These are phyloP conservation scores for Zosterops pallidus DNA, from an alignment of 2,113 vertebrate species.

Conservation along the genomic window DNA sequence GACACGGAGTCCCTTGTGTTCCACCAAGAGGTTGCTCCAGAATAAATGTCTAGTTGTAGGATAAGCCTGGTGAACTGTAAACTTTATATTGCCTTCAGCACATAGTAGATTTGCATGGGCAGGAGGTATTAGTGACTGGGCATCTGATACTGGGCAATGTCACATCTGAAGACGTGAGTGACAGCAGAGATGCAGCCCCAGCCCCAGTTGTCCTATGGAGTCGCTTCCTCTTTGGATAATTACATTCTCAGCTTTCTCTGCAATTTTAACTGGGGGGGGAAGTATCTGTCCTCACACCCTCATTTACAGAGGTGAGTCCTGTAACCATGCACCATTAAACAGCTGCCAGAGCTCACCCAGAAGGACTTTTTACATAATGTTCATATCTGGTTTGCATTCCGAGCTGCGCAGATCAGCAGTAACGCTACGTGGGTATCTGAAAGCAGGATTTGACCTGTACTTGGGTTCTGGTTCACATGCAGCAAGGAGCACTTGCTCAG, in stretches of 20 bases:
- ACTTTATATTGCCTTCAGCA: slow-evolving; percentile 50
- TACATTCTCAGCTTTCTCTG: slow-evolving; percentile 38
- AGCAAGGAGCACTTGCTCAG: neutral
- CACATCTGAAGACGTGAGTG: slow-evolving; percentile 2
- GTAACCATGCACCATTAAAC: slow-evolving; percentile 10
- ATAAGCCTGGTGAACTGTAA: slow-evolving; percentile 1
- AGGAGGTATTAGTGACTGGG: slow-evolving; percentile 21
- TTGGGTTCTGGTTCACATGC: neutral
- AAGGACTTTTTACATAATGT: neutral
- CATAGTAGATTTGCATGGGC: slow-evolving; percentile 20
- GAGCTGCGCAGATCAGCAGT: neutral
- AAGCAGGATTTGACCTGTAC: neutral
- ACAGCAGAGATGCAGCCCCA: slow-evolving; percentile 11
- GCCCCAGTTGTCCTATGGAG: neutral
- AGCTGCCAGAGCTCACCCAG: slow-evolving; percentile 28
- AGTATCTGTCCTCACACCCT: neutral
- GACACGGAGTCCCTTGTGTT: neutral
- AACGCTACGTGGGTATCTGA: neutral
- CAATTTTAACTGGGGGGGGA: slow-evolving; percentile 4
- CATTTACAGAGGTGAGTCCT: neutral
- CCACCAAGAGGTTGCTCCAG: neutral
- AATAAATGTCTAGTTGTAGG: slow-evolving; percentile 4
- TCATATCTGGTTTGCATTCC: slow-evolving; percentile 18
- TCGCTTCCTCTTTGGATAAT: slow-evolving; percentile 43
- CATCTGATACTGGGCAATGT: neutral